Evolutionary conservation across 35 echinoderm and acorn worm genomes (phyloP).

Genomic region (Hemicentrotus pulcherrimus): DNA sequence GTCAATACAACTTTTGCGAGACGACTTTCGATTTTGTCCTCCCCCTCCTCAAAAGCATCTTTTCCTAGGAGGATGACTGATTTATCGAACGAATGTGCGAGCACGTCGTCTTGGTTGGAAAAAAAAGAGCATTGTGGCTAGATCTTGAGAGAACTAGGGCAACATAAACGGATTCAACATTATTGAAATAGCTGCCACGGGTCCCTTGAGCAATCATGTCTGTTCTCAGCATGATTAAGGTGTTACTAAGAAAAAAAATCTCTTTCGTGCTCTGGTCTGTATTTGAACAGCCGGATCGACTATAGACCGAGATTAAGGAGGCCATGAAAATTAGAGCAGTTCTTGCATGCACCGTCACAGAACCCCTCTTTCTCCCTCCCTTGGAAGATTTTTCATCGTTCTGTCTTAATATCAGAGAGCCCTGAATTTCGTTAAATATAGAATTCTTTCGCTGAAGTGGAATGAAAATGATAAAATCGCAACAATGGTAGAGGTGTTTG

Average conservation of each 20-base stretch:
- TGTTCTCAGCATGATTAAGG: neutral
- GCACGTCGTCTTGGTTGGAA: neutral
- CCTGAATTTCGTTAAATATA: neutral
- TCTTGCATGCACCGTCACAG: neutral
- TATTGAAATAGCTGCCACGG: conserved; percentile 23
- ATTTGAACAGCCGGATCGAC: conserved; percentile 31
- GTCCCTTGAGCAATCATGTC: neutral
- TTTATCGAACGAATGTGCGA: neutral
- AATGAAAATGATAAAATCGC: neutral
- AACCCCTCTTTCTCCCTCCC: neutral
- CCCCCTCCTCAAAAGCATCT: neutral
- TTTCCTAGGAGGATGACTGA: neutral
- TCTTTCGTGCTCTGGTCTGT: neutral
- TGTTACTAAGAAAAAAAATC: neutral
- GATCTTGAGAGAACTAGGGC: neutral
- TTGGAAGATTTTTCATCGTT: neutral
- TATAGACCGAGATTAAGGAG: neutral
- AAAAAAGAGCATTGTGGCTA: neutral
- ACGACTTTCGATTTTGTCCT: neutral
- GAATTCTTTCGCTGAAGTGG: too few relatives aligned
- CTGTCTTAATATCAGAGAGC: neutral
- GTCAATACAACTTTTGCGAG: neutral
- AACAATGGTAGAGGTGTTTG: neutral
- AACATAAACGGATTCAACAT: neutral
- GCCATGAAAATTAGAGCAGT: conserved; percentile 11